Evolutionary conservation across 2,888 invertebrate species (phyloP), one percentile per base, ranked within the genome.

Genomic region (Zonitis immaculata): DNA sequence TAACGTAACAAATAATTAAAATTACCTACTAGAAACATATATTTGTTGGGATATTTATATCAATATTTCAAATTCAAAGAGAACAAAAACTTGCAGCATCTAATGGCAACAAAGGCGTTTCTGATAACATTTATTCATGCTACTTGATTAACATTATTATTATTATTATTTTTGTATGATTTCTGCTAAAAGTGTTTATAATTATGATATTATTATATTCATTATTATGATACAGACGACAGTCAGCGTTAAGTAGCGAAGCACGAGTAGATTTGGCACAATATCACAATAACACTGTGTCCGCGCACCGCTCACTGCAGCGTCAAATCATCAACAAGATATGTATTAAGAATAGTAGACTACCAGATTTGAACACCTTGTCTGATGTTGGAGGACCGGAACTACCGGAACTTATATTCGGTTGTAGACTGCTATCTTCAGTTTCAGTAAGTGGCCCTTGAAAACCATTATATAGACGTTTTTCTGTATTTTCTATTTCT

Each of bases 401-500:
- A 49, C 54, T 60, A n/a, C 60, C 59, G 42, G 61, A 62, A 58
- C 65, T 67, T 47, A 62, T 51, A 51, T 66, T 68, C 42, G 65
- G 56, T 25, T 66, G 60, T 47, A 66, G 44, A 56, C 61, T 66
- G 51, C 59, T 67, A 44, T 69, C 68, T 60, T 83, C 76, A 49
- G 83, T 79, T 76, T 85, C 85, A 57, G 84, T 78, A 28, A 85
- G 76, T 2, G 85, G 81, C 42, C 85, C 85, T 66, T 86, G 85
- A 65, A 82, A 83, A 52, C 85, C 82, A 63, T 84, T 75, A 62
- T 73, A 69, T 16, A 71, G 59, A 39, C 70, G 68, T 60, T 71
- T 73, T 56, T 73, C 72, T 39, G 66, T 59, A 56, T 65, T 69
- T 52, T 67, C 69, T 27, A 58, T 61, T 49, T 62, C 61, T 30